Conservation (phyloP, 2,797 vertebrate genomes). For the Cryptoblepharus egeriae region DNA sequence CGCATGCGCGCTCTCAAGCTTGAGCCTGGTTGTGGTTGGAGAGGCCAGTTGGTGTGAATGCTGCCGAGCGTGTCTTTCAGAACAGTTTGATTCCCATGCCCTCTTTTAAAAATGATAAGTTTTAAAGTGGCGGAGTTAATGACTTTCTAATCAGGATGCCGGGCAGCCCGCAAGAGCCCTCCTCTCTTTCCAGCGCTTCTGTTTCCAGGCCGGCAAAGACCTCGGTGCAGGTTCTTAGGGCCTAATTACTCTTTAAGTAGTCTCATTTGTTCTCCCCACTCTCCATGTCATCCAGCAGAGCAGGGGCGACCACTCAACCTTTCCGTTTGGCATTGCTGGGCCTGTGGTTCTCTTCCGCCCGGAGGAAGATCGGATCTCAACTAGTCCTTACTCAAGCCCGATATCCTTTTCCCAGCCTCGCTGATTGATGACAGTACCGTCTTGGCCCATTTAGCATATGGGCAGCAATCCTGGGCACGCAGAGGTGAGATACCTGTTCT, state of each 20-base stretch:
- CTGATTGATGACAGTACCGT: not conserved
- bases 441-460: not conserved
- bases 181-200: slow-evolving; percentile 25
- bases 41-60: too few relatives aligned
- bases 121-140: slow-evolving; percentile 45
- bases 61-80: too few relatives aligned
- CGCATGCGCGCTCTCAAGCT: too few relatives aligned
- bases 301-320: not conserved
- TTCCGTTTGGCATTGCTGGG: too few relatives aligned
- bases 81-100: accelerated
- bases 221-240: slow-evolving; percentile 65
- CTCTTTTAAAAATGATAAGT: not conserved
- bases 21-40: too few relatives aligned
- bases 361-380: not conserved
- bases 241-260: slow-evolving; percentile 74
- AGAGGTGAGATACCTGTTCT: not conserved
- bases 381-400: not conserved
- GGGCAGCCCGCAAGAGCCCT: slow-evolving; percentile 15
- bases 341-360: too few relatives aligned
- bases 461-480: not conserved
- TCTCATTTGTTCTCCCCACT: slow-evolving; percentile 69
- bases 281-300: slow-evolving; percentile 44
- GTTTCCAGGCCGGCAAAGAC: slow-evolving; percentile 43
- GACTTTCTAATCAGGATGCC: slow-evolving; percentile 26
- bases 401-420: not conserved